Percentiles rank a stretch among this genome's conserved stretches.
Evolutionary conservation across 2,113 vertebrate genomes (phyloP).

Genomic region (Conger conger): DNA sequence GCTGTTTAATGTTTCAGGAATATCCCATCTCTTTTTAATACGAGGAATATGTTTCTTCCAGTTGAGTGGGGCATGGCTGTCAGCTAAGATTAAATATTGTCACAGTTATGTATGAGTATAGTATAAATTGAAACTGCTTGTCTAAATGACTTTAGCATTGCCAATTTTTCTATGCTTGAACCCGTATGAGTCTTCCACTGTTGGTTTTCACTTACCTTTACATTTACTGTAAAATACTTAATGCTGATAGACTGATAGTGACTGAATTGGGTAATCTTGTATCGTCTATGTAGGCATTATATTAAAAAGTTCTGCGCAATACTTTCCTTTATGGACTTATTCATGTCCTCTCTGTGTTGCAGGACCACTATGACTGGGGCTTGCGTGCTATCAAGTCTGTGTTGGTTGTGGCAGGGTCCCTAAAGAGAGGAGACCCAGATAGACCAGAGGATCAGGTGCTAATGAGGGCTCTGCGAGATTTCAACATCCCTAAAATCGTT

Average conservation of each 20-base stretch:
- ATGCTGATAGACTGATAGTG: too few relatives aligned
- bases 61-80: conserved; percentile 39
- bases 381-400: conserved; percentile 94
- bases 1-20: conserved; percentile 23
- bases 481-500: conserved; percentile 92
- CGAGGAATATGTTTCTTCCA: conserved; percentile 41
- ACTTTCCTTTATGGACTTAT: background rate
- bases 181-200: background rate
- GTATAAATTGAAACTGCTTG: background rate
- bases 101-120: background rate
- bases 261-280: background rate
- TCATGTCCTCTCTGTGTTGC: background rate
- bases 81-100: conserved; percentile 24
- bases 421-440: conserved; percentile 83
- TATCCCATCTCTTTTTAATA: conserved; percentile 42
- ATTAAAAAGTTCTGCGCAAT: background rate
- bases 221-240: background rate
- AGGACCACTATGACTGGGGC: conserved; percentile 99
- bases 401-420: conserved; percentile 87
- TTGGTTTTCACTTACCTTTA: background rate
- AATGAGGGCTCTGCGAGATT: conserved; percentile 92
- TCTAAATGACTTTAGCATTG: background rate
- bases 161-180: background rate
- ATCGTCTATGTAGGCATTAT: background rate
- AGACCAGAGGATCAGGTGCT: conserved; percentile 90